phyloP scores from a whole-genome alignment of 2,888 invertebrate species.

The Agriopis marginaria region DNA sequence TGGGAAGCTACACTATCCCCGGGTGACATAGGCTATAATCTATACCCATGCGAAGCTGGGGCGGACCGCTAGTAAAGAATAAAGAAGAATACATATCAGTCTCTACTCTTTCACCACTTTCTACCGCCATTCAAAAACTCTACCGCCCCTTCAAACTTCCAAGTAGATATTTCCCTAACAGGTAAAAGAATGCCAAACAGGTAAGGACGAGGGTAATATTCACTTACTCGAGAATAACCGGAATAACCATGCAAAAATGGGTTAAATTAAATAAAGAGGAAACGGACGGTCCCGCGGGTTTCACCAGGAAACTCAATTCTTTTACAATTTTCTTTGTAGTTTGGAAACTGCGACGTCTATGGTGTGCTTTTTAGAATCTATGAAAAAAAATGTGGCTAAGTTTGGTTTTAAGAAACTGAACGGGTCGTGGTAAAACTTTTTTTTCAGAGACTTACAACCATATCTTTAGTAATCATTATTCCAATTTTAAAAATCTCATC shows the following conservation, averaged over 20 bases:
- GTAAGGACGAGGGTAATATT: slow-evolving; percentile 17
- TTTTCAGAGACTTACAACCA: too few species aligned
- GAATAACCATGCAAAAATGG: slow-evolving; percentile 25
- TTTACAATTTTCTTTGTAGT: slow-evolving; percentile 38
- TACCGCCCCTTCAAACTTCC: slow-evolving; percentile 10
- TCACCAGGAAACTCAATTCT: slow-evolving; percentile 35
- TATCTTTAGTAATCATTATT: too few species aligned
- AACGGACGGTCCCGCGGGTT: slow-evolving; percentile 18
- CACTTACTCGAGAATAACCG: slow-evolving; percentile 16
- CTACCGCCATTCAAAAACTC: background rate
- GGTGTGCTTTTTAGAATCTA: background rate
- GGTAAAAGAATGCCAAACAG: slow-evolving; percentile 19
- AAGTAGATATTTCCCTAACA: slow-evolving; percentile 12
- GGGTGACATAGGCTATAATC: too few species aligned
- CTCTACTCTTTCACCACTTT: background rate
- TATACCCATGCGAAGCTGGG: too few species aligned
- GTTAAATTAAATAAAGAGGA: slow-evolving; percentile 29
- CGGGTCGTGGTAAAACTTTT: too few species aligned
- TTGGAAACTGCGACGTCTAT: slow-evolving; percentile 1
- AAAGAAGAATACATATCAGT: too few species aligned
- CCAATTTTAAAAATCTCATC: too few species aligned
- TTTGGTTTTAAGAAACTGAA: too few species aligned
- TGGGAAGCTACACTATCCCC: too few species aligned
- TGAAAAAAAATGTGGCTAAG: too few species aligned
- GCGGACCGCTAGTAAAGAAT: too few species aligned